phyloP scores from a whole-genome alignment of 2,797 vertebrate genomes.

The Lepilemur ruficaudatus region DNA sequence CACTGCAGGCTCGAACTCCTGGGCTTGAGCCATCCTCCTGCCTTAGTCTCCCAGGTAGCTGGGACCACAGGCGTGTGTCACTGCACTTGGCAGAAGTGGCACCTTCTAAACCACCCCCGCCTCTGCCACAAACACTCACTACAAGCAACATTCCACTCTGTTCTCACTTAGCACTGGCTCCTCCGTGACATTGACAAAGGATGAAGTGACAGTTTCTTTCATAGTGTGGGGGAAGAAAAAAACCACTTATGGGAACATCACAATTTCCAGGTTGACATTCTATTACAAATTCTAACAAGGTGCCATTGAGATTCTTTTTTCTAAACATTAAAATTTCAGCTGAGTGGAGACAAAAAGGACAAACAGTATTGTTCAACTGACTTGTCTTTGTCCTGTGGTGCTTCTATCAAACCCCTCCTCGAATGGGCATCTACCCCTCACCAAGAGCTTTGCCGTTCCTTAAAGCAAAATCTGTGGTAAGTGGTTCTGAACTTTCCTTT shows the following conservation, averaged over 20 bases:
- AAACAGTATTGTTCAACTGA: not conserved
- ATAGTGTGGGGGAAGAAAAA: not conserved
- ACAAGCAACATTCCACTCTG: not conserved
- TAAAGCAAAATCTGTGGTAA: not conserved
- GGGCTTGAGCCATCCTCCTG: no score
- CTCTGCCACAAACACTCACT: not conserved
- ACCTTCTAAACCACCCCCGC: no score
- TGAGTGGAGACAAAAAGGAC: not conserved
- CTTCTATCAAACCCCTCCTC: not conserved
- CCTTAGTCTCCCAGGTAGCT: no score
- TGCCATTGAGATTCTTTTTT: not conserved
- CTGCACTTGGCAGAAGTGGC: no score
- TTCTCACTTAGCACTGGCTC: not conserved
- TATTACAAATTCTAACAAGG: not conserved
- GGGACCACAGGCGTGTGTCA: no score
- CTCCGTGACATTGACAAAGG: not conserved
- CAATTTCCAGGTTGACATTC: not conserved
- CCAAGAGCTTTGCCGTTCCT: not conserved
- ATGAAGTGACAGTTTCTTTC: not conserved
- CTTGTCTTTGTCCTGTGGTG: not conserved
- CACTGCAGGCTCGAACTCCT: no score
- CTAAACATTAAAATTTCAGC: not conserved
- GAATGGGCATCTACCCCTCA: not conserved
- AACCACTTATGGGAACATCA: not conserved
- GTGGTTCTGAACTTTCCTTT: not conserved